Base-by-base conservation (phyloP, 2,888 invertebrate species). In the Drosophila infuscata region DNA sequence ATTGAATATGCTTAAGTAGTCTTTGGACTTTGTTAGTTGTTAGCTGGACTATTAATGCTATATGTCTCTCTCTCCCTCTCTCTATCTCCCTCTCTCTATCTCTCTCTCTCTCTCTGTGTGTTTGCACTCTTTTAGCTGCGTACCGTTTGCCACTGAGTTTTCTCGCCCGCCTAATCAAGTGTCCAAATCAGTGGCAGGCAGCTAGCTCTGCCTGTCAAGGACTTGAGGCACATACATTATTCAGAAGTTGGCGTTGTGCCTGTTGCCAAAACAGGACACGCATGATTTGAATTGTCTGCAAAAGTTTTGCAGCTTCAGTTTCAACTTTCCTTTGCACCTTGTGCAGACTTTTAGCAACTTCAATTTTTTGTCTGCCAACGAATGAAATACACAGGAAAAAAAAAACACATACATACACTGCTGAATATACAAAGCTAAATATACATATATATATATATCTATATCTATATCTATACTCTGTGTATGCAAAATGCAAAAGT, bases 401-500 rank as follows among this genome's bases (percentile, higher is more conserved):
- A 30, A 41, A 38, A 43, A 25, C 20, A 64, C 35, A 61, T 6
- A 57, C 46, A 65, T 33, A 67, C n/a, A 12, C 12, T 7, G 20
- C 46, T 20, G 12, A 7, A 46, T 15, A 20, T 20, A 46, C 12
- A 20, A 20, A 46, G 20, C 43, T 25, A 65, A 36, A 53, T 54
- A 60, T 59, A 43, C 51, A 70, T 57, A 67, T 65, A 67, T 25
- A 65, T 51, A 53, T 43, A 60, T 49, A 66, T 53, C 49, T 38
- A 30, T 36, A 75, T 62, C 49, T 70, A 70, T 62, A 49, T 36
- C 65, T 60, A 59, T 36, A 53, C 57, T 51, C 66, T 68, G 68
- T 81, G 79, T 88, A 86, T 86, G 85, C 89, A 89, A 89, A 85
- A 87, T 89, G 87, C 76, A 81, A 89, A 87, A 87, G 86, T 87